Conservation (phyloP, 2,797 vertebrate species). For the Sciurus vulgaris region DNA sequence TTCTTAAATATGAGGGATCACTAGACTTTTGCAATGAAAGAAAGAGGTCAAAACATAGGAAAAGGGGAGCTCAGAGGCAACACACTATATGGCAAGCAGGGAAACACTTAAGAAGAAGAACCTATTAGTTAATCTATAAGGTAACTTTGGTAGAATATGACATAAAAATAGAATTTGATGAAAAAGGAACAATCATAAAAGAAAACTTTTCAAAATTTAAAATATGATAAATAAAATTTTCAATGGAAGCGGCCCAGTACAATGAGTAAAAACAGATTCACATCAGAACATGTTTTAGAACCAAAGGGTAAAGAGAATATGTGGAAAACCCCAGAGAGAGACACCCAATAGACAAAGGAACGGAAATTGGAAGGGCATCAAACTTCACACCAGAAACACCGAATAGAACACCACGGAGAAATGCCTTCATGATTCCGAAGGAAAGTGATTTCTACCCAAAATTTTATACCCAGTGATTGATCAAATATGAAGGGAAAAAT, state of each 20-base stretch:
- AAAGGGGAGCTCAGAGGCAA: not conserved
- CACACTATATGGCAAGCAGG: not conserved
- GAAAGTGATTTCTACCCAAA: not conserved
- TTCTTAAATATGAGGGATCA: not conserved
- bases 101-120: not conserved
- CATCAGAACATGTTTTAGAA: not conserved
- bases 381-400: not conserved
- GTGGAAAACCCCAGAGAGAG: not conserved
- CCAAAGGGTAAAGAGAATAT: not conserved
- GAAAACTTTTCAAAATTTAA: conserved; percentile 12
- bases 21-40: not conserved
- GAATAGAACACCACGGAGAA: not conserved
- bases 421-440: not conserved
- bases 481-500: not conserved
- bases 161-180: not conserved
- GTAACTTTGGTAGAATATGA: not conserved
- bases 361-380: not conserved
- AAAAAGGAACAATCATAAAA: conserved; percentile 8
- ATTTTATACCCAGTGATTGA: not conserved
- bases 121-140: not conserved
- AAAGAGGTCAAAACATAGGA: not conserved
- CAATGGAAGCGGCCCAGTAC: not conserved
- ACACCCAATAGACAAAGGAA: not conserved
- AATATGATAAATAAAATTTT: not conserved
- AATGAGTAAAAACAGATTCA: not conserved